phyloP scores from a whole-genome alignment of 1,140 invertebrate genomes.

The Temnothorax nylanderi region DNA sequence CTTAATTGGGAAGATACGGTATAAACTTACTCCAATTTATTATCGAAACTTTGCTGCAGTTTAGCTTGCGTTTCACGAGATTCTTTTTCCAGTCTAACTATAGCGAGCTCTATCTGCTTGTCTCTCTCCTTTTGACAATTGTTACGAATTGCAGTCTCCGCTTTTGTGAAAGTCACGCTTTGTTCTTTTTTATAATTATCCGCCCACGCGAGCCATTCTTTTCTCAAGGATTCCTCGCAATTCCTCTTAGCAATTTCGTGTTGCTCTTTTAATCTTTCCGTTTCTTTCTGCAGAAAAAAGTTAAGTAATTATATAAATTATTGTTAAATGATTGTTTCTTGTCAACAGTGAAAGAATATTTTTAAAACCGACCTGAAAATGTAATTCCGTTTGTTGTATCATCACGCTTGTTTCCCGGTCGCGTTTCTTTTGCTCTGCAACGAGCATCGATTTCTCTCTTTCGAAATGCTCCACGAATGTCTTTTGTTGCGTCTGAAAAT shows the following conservation, averaged over 20 bases:
- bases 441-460: slow-evolving; percentile 75
- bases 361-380: slow-evolving; percentile 74
- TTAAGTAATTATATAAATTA: not conserved
- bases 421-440: slow-evolving; percentile 73
- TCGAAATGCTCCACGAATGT: slow-evolving; percentile 79
- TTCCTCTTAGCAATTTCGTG: slow-evolving; percentile 86
- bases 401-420: slow-evolving; percentile 73
- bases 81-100: slow-evolving; percentile 88
- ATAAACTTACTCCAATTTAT: slow-evolving; percentile 86
- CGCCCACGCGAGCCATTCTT: slow-evolving; percentile 87
- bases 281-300: slow-evolving; percentile 76
- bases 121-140: slow-evolving; percentile 88
- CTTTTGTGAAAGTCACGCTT: slow-evolving; percentile 85
- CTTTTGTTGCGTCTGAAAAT: slow-evolving; percentile 74
- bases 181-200: slow-evolving; percentile 87
- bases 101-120: slow-evolving; percentile 89
- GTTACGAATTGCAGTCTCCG: slow-evolving; percentile 87
- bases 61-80: slow-evolving; percentile 83
- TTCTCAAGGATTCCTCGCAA: slow-evolving; percentile 85
- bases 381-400: slow-evolving; percentile 69
- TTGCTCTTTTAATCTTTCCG: slow-evolving; percentile 78
- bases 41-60: slow-evolving; percentile 87
- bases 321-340: slow-evolving; percentile 18
- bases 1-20: too few species aligned
- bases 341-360: not conserved